Evolutionary conservation across 2,797 vertebrate genomes (phyloP).

Genomic region (Cyclopterus lumpus): DNA sequence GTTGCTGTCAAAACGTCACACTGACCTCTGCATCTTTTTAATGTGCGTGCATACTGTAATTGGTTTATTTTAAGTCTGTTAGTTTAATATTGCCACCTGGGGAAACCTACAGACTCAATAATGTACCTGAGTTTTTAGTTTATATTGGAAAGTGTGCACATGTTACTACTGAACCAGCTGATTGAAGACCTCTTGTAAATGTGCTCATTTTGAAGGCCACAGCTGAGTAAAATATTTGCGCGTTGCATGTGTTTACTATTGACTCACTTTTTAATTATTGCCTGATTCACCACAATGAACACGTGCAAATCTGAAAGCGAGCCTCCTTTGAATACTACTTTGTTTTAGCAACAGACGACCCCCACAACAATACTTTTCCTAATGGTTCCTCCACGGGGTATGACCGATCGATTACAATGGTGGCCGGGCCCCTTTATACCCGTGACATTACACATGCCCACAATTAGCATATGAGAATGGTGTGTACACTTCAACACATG

Average conservation of each 20-base stretch:
- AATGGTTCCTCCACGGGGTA: conserved; percentile 19
- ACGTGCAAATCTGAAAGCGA: background rate
- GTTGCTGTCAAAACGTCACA: conserved; percentile 17
- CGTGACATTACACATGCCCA: conserved; percentile 19
- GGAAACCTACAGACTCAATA: background rate
- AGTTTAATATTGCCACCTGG: background rate
- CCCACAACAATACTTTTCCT: background rate
- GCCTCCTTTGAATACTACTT: conserved; percentile 31
- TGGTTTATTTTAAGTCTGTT: background rate
- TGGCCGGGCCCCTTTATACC: conserved; percentile 15
- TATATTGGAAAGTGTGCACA: background rate
- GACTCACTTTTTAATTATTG: conserved; percentile 11
- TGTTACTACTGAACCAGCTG: background rate
- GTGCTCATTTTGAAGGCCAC: background rate
- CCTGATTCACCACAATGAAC: background rate
- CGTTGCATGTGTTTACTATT: background rate
- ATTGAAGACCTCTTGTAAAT: conserved; percentile 1
- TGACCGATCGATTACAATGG: conserved; percentile 26
- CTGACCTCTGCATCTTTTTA: conserved; percentile 30
- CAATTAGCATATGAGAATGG: conserved; percentile 47
- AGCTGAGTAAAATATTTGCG: conserved; percentile 12
- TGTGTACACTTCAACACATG: conserved; percentile 30
- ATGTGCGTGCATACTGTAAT: background rate
- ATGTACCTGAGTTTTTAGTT: background rate
- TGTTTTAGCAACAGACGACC: conserved; percentile 1